Conservation (phyloP, 1,140 invertebrate species). For the Charaxes varanes region DNA sequence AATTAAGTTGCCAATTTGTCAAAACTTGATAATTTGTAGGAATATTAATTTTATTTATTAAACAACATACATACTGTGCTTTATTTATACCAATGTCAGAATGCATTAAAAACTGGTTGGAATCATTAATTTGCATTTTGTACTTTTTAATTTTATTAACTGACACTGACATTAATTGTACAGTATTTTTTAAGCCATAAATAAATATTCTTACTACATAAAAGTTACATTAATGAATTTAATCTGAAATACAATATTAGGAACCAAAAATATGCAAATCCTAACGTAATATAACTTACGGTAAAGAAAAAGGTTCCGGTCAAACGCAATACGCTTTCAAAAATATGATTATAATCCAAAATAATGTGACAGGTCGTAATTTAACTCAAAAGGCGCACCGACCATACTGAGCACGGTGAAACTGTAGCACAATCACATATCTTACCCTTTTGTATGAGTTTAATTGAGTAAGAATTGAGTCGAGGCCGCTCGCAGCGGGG, state of each 20-base stretch:
- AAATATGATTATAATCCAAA: conserved; percentile 64
- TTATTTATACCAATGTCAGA: too few species aligned
- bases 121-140: too few species aligned
- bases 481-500: conserved; percentile 55
- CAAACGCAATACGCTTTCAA: conserved; percentile 45
- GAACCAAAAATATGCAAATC: conserved; percentile 19
- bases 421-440: conserved; percentile 68
- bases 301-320: conserved; percentile 23
- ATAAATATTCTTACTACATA: neutral
- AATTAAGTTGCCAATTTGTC: conserved; percentile 3
- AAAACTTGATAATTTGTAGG: neutral
- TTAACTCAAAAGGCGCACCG: conserved; percentile 49
- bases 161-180: too few species aligned
- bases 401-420: conserved; percentile 34
- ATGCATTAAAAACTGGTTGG: too few species aligned
- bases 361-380: conserved; percentile 63
- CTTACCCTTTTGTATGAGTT: conserved; percentile 65
- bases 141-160: too few species aligned
- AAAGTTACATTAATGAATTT: conserved; percentile 6
- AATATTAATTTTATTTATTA: conserved; percentile 1
- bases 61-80: too few species aligned
- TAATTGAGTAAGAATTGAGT: conserved; percentile 66
- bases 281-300: conserved; percentile 12
- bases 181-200: too few species aligned
- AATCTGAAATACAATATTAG: conserved; percentile 18